Evolutionary conservation across 2,888 invertebrate species (phyloP), one percentile per base, ranked within the genome.

Genomic region (Seira sanloemensis): DNA sequence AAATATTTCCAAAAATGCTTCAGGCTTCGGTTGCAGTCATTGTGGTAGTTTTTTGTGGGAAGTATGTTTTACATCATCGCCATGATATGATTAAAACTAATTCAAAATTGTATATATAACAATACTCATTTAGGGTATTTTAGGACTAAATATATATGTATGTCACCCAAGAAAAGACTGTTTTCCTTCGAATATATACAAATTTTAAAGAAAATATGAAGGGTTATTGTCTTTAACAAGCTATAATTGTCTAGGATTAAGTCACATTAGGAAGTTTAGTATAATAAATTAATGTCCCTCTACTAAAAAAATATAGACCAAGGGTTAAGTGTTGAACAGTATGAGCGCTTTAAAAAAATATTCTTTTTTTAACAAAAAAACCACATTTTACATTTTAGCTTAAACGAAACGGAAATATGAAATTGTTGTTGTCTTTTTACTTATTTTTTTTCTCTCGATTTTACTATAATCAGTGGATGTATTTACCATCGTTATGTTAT

Each of bases 161-260:
- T 72, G 58, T 58, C 24, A 79, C 84, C 84, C 84, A 78, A 76
- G 76, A 84, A 84, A 84, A 84, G 79, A 80, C 79, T 80, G 79
- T 79, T 77, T n/a, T 79, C 76, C 75, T 84, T 84, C 79, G 75
- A 54, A 68, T 67, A 62, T 72, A 37, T 19, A 69, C 18, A 62
- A n/a, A 58, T n/a, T n/a, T n/a, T n/a, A n/a, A n/a, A n/a, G n/a
- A 62, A 62, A 62, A 19, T 1, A 62, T 19, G 62, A 62, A 62
- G 23, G 62, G 62, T 62, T 62, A 62, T 62, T 62, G n/a, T 62
- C 21, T 62, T 62, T 5, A 62, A 62, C 19, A 37, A 37, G 7
- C 12, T 37, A 37, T 5, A 37, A 9, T 37, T 9, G 37, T 9
- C 12, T 37, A 37, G 37, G 12, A 37, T 37, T 37, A 37, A 12